Evolutionary conservation across 2,797 vertebrate genomes (phyloP), one percentile per base, ranked within the genome.

Genomic region (Gymnodraco acuticeps): DNA sequence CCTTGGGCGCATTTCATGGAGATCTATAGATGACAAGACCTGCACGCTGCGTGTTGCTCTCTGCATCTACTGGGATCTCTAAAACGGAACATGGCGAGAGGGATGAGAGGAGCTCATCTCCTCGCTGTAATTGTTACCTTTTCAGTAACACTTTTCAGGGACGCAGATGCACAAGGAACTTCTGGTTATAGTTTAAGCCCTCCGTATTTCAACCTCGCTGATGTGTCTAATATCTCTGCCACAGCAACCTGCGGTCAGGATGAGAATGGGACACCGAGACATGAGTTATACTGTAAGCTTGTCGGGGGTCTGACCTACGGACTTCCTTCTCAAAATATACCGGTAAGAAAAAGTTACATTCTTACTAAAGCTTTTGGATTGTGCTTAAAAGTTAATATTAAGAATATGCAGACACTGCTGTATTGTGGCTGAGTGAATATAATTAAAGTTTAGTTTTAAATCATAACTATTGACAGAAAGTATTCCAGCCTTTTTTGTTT

Each of bases 161-260:
- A 70, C 48, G 75, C 78, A 4, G 10, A 68, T 5, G 91, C 89
- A 68, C 94, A 93, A 73, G 73, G 70, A 6, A 13, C 70, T 2
- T 58, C 87, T 2, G 93, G 90, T 55, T 94, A 93, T 85, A 96
- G 95, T 84, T 91, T 98, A 66, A 95, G 93, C 64, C 98, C 98
- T 6, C 96, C 97, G 55, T 97, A 96, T 85, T 97, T 98, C 91
- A 98, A 98, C 93, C 93, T 98, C 85, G 97, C 96, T 0, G 82
- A 94, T 41, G 89, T 93, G 0, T 92, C 96, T 8, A 58, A 43
- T 33, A 95, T 98, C 76, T 93, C 94, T 64, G 96, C 97, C 9
- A 95, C 96, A 0, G 97, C 97, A 81, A 99, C 97, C 84, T 99
- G 98, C 90, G 97, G 98, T 0, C 93, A 97, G 92, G 95, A 95